Evolutionary conservation across 2,888 invertebrate genomes (phyloP).

Genomic region (Hofmannophila pseudospretella): DNA sequence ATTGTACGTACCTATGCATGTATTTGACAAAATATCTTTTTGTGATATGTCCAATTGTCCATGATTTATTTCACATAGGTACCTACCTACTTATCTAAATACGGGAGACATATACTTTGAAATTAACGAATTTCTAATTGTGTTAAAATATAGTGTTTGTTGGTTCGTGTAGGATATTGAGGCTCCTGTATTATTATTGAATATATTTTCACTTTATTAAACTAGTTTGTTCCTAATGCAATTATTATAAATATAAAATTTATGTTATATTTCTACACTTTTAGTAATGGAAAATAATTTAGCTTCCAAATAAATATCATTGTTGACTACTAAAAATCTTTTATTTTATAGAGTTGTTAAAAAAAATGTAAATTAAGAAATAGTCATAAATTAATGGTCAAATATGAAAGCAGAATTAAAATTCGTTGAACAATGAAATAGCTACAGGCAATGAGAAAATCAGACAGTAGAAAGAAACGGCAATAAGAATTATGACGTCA

Average conservation of each 20-base stretch:
- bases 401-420: no score
- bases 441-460: not conserved
- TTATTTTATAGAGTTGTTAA: no score
- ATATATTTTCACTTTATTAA: constrained; percentile 19
- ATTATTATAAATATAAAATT: constrained; percentile 36
- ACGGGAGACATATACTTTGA: not conserved
- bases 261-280: constrained; percentile 55
- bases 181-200: constrained; percentile 11
- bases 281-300: constrained; percentile 50
- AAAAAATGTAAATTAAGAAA: constrained; percentile 2
- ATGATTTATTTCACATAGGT: not conserved
- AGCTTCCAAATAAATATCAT: constrained; percentile 73
- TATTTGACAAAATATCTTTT: not conserved
- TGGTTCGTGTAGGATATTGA: constrained; percentile 12
- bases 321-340: constrained; percentile 53
- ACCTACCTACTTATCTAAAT: no score
- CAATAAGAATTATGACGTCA: no score
- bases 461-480: not conserved
- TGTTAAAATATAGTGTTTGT: not conserved
- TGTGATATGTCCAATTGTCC: not conserved
- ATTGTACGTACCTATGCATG: constrained; percentile 18
- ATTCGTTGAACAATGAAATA: no score
- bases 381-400: no score
- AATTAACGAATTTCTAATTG: constrained; percentile 2
- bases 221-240: constrained; percentile 47